Evolutionary conservation across 2,888 invertebrate species (phyloP).

Genomic region (Melinopterus prodromus): DNA sequence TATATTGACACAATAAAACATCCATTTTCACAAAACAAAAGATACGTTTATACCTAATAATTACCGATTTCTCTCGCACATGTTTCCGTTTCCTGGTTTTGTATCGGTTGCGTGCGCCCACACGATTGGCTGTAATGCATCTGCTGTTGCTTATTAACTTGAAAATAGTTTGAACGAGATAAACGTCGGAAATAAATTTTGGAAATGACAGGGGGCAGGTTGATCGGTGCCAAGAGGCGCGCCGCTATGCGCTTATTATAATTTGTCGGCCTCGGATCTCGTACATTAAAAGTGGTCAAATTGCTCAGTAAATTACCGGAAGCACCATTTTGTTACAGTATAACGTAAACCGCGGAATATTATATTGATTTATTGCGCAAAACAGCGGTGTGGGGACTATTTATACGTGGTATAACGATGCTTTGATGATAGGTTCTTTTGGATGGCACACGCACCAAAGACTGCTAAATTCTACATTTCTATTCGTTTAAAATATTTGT

Average conservation of each 20-base stretch:
- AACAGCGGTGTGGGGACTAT: too few species aligned
- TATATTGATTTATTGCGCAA: too few species aligned
- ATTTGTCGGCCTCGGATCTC: not conserved
- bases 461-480: too few species aligned
- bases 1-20: too few species aligned
- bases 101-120: not conserved
- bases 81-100: not conserved
- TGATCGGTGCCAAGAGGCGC: not conserved
- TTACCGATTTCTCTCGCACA: not conserved
- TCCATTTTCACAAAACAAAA: not conserved
- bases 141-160: not conserved
- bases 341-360: too few species aligned
- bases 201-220: not conserved
- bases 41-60: not conserved
- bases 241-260: not conserved
- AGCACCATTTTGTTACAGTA: not conserved
- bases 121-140: not conserved
- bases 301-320: not conserved
- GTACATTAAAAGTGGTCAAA: not conserved
- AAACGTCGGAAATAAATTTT: not conserved
- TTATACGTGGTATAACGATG: too few species aligned
- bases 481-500: too few species aligned
- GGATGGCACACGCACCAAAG: too few species aligned
- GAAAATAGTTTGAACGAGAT: not conserved
- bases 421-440: too few species aligned